Evolutionary conservation across 2,888 invertebrate species (phyloP).

Genomic region (Siphonodentalium dalli): DNA sequence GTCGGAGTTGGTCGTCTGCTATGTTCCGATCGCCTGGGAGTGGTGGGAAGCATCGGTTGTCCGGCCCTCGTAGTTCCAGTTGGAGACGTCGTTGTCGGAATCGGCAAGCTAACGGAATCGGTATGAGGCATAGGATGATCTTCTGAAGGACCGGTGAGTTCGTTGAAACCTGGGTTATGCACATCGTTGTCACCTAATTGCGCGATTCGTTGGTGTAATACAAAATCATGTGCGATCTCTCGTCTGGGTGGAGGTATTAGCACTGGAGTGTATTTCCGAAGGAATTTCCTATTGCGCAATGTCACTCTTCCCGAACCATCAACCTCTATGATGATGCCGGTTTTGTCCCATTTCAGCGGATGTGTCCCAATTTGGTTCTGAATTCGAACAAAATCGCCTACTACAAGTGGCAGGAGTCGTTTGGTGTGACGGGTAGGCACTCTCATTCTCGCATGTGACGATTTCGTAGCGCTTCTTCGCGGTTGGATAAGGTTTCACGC

Average conservation of each 20-base stretch:
- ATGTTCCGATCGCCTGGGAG: no score
- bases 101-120: no score
- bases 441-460: conserved; percentile 21
- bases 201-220: no score
- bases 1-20: no score
- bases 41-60: no score
- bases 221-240: no score
- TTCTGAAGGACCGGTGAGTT: no score
- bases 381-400: conserved; percentile 29
- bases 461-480: conserved; percentile 21
- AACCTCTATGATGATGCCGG: conserved; percentile 16
- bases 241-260: neutral
- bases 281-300: conserved; percentile 23
- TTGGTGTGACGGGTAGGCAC: conserved; percentile 22
- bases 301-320: conserved; percentile 31
- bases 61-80: no score
- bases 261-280: conserved; percentile 25
- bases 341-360: conserved; percentile 26
- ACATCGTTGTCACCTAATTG: no score
- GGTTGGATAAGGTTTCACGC: conserved; percentile 13
- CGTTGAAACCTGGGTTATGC: no score
- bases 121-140: no score
- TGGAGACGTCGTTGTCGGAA: no score
- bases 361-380: conserved; percentile 25
- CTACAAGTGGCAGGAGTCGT: conserved; percentile 18